Conservation (phyloP, 2,888 invertebrate genomes). For the Catonia carolina region DNA sequence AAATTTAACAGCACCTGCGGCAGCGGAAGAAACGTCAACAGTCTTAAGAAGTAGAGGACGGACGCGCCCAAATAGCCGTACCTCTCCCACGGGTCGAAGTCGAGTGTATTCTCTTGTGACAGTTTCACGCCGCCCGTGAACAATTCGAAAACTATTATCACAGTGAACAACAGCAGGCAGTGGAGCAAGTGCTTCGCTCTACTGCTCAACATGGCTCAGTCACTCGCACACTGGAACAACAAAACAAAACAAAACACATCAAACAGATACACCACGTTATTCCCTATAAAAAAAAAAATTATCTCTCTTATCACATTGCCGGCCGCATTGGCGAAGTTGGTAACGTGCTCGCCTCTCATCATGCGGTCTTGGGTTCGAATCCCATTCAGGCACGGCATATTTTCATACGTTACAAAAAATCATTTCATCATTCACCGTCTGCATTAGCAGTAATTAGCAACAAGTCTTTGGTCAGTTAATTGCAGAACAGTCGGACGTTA, state of each 20-base stretch:
- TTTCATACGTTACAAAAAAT: too few species aligned
- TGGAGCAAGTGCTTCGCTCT: constrained; percentile 73
- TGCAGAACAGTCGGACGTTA: too few species aligned
- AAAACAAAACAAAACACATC: background rate
- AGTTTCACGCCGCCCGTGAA: constrained; percentile 47
- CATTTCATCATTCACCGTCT: too few species aligned
- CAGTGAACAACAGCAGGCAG: constrained; percentile 63
- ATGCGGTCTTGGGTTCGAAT: too few species aligned
- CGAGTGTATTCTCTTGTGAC: constrained; percentile 42
- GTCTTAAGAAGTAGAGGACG: constrained; percentile 67
- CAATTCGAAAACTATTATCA: constrained; percentile 66
- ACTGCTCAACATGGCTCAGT: constrained; percentile 49
- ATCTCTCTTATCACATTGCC: too few species aligned
- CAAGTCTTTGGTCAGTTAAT: too few species aligned
- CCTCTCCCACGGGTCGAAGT: constrained; percentile 71
- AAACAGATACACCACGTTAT: too few species aligned
- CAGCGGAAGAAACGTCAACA: constrained; percentile 75
- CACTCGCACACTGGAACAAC: background rate
- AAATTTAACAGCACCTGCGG: constrained; percentile 88
- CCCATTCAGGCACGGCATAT: too few species aligned
- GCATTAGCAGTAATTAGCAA: too few species aligned
- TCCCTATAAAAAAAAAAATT: too few species aligned
- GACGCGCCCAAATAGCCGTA: constrained; percentile 72
- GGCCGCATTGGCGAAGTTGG: too few species aligned
- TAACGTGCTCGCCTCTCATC: too few species aligned